Conservation (phyloP, 2,888 invertebrate genomes). For the Troglohyphantes excavatus region DNA sequence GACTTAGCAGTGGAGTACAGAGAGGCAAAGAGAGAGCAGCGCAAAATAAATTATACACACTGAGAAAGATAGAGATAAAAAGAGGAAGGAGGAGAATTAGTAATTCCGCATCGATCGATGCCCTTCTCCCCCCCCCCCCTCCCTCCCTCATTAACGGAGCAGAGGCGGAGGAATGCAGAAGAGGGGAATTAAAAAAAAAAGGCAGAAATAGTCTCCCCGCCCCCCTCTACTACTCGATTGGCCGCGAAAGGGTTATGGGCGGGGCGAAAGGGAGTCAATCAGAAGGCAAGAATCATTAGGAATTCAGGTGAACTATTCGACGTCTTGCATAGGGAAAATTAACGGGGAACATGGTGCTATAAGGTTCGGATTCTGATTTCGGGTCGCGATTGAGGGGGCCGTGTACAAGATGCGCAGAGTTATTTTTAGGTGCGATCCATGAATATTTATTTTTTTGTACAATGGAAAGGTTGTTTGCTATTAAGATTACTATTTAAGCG, state of each 20-base stretch:
- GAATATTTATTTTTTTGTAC: too few species aligned
- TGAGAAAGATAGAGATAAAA: conserved; percentile 5
- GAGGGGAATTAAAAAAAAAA: conserved; percentile 73
- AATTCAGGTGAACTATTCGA: conserved; percentile 78
- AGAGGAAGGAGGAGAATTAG: conserved; percentile 66
- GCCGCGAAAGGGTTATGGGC: conserved; percentile 78
- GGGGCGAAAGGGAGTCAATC: conserved; percentile 77
- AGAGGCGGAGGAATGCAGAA: conserved; percentile 15
- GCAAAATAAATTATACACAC: conserved; percentile 69
- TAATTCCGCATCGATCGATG: conserved; percentile 74
- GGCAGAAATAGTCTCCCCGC: conserved; percentile 63
- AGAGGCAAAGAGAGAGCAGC: conserved; percentile 2
- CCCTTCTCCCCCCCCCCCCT: conserved; percentile 63
- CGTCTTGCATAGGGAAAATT: conserved; percentile 71
- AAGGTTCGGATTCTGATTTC: conserved; percentile 75
- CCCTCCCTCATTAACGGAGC: conserved; percentile 36
- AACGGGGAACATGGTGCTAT: conserved; percentile 74
- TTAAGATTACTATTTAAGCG: neutral
- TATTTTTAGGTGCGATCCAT: neutral
- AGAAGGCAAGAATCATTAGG: conserved; percentile 78
- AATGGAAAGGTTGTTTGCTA: too few species aligned
- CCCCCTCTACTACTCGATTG: conserved; percentile 68
- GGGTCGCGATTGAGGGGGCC: conserved; percentile 49
- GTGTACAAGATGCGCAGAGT: neutral
- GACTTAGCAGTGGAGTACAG: conserved; percentile 48